Percentiles rank a stretch among this genome's conserved stretches.
These are phyloP conservation scores for Pavo muticus DNA, from an alignment of 2,113 vertebrate genomes.

Conservation along the genomic window DNA sequence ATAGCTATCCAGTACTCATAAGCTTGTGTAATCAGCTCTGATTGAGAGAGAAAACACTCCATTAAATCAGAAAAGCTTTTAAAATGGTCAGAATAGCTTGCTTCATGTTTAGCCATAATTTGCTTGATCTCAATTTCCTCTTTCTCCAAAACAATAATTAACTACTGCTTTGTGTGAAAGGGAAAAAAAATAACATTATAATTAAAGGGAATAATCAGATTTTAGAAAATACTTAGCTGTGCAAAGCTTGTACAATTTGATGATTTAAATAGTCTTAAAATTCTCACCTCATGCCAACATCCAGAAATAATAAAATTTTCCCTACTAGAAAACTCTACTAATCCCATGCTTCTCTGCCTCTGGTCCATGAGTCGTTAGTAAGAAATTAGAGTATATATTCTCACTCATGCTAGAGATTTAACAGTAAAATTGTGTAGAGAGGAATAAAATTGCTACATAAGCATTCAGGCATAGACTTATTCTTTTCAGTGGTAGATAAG, in stretches of 20 bases:
- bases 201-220: neutral
- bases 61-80: conserved; percentile 1
- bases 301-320: neutral
- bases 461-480: neutral
- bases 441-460: neutral
- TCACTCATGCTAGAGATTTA: neutral
- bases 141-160: neutral
- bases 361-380: neutral
- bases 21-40: neutral
- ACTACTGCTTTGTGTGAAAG: neutral
- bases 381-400: neutral
- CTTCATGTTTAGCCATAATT: neutral
- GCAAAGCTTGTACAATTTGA: neutral
- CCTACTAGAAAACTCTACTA: neutral
- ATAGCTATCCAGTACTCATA: neutral
- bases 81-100: neutral
- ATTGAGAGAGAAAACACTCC: neutral
- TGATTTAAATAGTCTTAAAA: neutral
- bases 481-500: neutral
- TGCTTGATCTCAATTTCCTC: neutral
- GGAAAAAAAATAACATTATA: neutral
- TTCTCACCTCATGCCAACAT: neutral
- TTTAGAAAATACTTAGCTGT: neutral
- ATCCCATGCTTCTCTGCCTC: neutral
- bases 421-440: neutral